phyloP scores from a whole-genome alignment of 2,888 invertebrate species.

The Andrena praecox region DNA sequence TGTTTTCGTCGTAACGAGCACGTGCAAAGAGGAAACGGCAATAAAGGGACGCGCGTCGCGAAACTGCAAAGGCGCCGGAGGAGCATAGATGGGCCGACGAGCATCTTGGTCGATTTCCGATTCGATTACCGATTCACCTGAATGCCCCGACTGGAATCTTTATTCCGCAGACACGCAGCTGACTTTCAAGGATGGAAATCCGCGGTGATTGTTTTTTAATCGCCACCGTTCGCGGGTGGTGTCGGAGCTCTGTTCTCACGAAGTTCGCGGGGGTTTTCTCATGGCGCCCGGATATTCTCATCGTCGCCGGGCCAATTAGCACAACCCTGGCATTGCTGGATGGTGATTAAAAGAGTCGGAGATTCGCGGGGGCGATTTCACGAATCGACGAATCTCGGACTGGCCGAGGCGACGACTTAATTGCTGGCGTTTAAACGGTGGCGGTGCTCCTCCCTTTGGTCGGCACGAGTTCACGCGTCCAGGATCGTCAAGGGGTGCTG shows the following conservation, averaged over 20 bases:
- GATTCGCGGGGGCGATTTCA: slow-evolving; percentile 26
- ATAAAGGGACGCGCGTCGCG: slow-evolving; percentile 45
- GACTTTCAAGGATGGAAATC: neutral
- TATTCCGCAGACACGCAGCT: neutral
- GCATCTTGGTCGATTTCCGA: neutral
- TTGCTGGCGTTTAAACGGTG: neutral
- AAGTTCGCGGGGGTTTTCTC: slow-evolving; percentile 63
- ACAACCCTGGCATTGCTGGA: slow-evolving; percentile 46
- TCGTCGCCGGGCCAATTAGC: slow-evolving; percentile 64
- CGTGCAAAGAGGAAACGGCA: slow-evolving; percentile 67
- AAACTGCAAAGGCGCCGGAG: slow-evolving; percentile 11
- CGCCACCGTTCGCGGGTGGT: slow-evolving; percentile 40
- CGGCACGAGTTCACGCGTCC: neutral
- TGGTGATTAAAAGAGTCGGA: slow-evolving; percentile 54
- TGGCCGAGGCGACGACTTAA: neutral
- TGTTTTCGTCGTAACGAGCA: slow-evolving; percentile 61
- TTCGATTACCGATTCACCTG: neutral
- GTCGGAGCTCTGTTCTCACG: slow-evolving; percentile 63
- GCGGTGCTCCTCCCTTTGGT: neutral
- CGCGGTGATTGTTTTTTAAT: slow-evolving; percentile 35
- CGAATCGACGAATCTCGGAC: slow-evolving; percentile 13
- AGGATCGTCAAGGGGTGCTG: neutral
- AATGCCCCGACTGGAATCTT: too few species aligned
- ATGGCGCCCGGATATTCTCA: slow-evolving; percentile 71
- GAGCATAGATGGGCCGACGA: neutral